Evolutionary conservation across 2,888 invertebrate genomes (phyloP).

Genomic region (Ormia ochracea): DNA sequence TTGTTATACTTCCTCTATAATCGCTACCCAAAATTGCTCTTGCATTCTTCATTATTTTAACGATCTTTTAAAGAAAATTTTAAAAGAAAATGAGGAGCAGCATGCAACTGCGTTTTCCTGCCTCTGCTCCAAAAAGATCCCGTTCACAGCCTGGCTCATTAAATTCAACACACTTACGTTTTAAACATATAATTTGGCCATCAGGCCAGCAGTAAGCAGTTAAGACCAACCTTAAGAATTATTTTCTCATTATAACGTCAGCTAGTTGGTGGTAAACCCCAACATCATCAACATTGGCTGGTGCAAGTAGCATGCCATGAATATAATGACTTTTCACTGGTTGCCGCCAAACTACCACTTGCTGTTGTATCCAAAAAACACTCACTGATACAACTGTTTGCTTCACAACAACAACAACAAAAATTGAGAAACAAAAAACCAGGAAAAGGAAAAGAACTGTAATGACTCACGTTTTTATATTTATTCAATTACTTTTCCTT

Average conservation of each 20-base stretch:
- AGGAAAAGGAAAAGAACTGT: no score
- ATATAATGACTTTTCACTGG: slow-evolving; percentile 61
- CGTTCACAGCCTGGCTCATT: no score
- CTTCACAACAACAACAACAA: neutral
- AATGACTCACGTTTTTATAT: slow-evolving; percentile 41
- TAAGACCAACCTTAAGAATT: neutral
- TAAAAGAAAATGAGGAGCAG: no score
- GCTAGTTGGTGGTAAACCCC: neutral
- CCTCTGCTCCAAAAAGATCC: no score
- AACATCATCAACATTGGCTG: slow-evolving; percentile 16
- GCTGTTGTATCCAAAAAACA: neutral
- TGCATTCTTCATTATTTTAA: no score
- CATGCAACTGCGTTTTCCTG: no score
- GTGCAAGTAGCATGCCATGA: slow-evolving; percentile 44
- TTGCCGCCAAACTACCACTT: slow-evolving; percentile 21
- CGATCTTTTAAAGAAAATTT: no score
- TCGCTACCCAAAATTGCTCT: no score
- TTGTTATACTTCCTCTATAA: no score
- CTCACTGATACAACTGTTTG: neutral
- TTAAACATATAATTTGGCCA: neutral
- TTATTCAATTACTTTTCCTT: slow-evolving; percentile 10
- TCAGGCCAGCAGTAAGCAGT: neutral
- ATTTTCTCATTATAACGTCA: neutral
- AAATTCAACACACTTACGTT: neutral
- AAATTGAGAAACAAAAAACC: no score